A percentile compares a stretch with the other conserved stretches of the same genome.
Evolutionary conservation across 2,888 invertebrate species (phyloP).

Genomic region (Tiliacea citrago): DNA sequence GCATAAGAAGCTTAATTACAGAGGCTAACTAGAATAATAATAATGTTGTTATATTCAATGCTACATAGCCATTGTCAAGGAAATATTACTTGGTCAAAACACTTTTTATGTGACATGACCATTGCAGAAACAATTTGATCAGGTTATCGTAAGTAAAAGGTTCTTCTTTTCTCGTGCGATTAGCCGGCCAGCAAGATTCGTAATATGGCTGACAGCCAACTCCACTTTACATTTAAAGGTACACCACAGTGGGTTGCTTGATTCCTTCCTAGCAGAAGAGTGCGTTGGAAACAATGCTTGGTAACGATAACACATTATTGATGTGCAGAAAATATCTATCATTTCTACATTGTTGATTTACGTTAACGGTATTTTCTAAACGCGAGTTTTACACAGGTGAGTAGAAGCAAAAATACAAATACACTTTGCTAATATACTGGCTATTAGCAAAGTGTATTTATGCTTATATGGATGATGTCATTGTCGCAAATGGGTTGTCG

Average conservation of each 20-base stretch:
- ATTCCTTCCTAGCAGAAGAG: not conserved
- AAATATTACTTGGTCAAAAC: not conserved
- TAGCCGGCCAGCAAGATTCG: no score
- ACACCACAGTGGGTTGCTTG: not conserved
- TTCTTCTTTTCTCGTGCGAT: not conserved
- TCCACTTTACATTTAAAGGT: not conserved
- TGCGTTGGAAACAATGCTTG: not conserved
- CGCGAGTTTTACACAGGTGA: slow-evolving; percentile 7
- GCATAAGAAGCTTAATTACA: not conserved
- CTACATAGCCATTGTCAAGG: not conserved
- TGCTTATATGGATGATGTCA: not conserved
- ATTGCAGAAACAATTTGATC: not conserved
- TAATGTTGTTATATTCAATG: not conserved
- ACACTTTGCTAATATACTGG: no score
- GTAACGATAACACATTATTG: not conserved
- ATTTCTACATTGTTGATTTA: not conserved
- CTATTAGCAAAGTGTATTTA: not conserved
- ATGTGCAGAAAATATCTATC: not conserved
- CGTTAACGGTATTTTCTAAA: not conserved
- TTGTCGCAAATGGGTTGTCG: no score
- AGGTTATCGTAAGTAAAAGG: not conserved
- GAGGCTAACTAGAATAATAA: not conserved
- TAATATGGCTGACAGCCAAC: not conserved
- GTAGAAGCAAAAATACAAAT: no score
- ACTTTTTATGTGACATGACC: not conserved